Conservation (phyloP, 2,888 invertebrate genomes). For the Coenonympha glycerion region DNA sequence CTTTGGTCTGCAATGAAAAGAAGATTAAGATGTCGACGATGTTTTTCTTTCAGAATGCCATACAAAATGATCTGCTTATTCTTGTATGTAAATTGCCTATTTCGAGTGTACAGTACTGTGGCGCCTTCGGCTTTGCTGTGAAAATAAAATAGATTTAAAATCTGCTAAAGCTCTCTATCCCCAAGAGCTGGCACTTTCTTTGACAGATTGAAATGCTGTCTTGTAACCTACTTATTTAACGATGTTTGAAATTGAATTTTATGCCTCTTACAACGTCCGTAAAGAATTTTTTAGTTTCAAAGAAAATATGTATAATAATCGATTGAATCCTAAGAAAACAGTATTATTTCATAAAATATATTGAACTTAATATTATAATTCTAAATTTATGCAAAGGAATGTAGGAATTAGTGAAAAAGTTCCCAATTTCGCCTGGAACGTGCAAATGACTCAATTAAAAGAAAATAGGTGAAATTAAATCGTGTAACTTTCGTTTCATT, state of each 20-base stretch:
- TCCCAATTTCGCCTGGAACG: constrained; percentile 16
- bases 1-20: too few relatives aligned
- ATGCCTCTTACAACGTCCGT: not conserved
- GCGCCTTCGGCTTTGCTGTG: not conserved
- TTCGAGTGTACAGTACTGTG: not conserved
- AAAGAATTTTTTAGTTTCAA: too few relatives aligned
- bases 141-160: constrained; percentile 16
- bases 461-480: constrained; percentile 18
- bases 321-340: too few relatives aligned
- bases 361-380: constrained; percentile 12
- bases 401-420: constrained; percentile 20
- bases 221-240: constrained; percentile 15
- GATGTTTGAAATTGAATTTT: constrained; percentile 11
- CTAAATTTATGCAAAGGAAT: constrained; percentile 15
- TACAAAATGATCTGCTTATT: too few relatives aligned
- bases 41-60: too few relatives aligned
- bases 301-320: too few relatives aligned
- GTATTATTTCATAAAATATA: constrained; percentile 1
- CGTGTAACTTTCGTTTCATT: constrained; percentile 13
- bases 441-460: constrained; percentile 24
- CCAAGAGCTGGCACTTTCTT: constrained; percentile 18
- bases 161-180: constrained; percentile 17
- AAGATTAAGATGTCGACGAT: too few relatives aligned
- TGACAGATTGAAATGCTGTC: constrained; percentile 20
- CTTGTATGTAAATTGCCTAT: too few relatives aligned